A percentile compares a stretch with the other conserved stretches of the same genome.
phyloP scores from a whole-genome alignment of 2,113 vertebrate species.

The Cyanistes caeruleus region DNA sequence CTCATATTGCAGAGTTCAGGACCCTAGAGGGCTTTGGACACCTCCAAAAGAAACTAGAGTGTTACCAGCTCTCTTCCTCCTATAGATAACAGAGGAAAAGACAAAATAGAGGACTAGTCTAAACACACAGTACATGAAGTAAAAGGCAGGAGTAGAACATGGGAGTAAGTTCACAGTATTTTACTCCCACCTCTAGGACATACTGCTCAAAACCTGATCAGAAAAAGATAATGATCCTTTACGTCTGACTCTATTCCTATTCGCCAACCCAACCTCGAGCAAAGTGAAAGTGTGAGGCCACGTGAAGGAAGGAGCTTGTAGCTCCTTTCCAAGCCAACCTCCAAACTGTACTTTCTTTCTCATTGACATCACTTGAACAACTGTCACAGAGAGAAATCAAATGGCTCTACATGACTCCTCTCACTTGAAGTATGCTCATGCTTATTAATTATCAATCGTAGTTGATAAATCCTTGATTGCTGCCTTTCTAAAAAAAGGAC shows the following conservation, averaged over 20 bases:
- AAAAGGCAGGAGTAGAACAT: neutral
- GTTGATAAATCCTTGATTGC: conserved; percentile 53
- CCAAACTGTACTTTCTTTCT: neutral
- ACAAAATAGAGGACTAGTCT: neutral
- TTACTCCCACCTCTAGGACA: neutral
- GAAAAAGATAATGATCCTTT: neutral
- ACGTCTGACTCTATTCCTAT: neutral
- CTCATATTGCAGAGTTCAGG: neutral
- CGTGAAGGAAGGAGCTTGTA: neutral
- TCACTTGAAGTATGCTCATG: conserved; percentile 27
- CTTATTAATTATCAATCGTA: conserved; percentile 42
- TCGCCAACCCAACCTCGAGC: neutral
- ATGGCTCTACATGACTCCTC: conserved; percentile 29
- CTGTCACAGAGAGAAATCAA: conserved; percentile 40
- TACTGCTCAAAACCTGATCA: neutral
- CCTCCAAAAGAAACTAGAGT: neutral
- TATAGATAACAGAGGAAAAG: neutral
- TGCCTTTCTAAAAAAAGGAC: conserved; percentile 28
- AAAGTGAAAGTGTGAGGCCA: neutral
- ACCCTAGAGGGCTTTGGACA: neutral
- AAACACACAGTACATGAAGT: neutral
- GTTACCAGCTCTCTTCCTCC: neutral
- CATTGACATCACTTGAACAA: conserved; percentile 15
- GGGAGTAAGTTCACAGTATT: neutral
- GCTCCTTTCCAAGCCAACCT: neutral